Base-by-base conservation (phyloP, 2,113 vertebrate genomes). In the Psittacula cyanocephala region DNA sequence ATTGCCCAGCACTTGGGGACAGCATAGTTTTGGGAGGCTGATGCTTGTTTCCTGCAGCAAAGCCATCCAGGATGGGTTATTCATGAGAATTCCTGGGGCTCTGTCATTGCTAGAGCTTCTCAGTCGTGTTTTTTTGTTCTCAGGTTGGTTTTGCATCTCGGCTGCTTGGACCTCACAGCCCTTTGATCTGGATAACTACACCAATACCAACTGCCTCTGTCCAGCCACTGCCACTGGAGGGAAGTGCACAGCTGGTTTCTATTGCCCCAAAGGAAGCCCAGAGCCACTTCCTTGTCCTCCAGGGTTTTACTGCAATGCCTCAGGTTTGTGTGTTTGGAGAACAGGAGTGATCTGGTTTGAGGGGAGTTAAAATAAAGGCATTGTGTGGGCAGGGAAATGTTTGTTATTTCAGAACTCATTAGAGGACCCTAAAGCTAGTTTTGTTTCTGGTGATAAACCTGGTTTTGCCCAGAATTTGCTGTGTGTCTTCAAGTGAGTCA, bases 121-220 rank as follows among this genome's bases (percentile, higher is more conserved):
- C 92, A 53, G 52, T 6, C 9, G 2, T 0, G 2, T 79, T n/a
- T 60, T 60, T 25, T 22, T 84, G 11, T 68, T 52, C 43, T 81
- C 96, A 99, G 99, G 99, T 59, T 99, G 99, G 99, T 99, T 99
- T 97, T 99, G 99, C 78, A 97, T 99, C 85, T 99, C 98, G 3
- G 99, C 99, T 64, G 99, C 99, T 2, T 99, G 99, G 99, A 99
- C 98, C 13, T 97, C 99, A 1, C 98, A 97, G 62, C 99, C 99
- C 11, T 99, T 99, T 53, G 99, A 99, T 95, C 97, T 99, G 93
- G 99, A 99, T 96, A 99, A 99, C 95, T 99, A 99, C 95, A 99
- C 99, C 92, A 99, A 91, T 17, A 97, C 98, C 64, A 99, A 99
- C 96, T 99, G 99, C 94, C 98, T 99, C 35, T 99, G 99, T 67